A percentile compares a stretch with the other conserved stretches of the same genome.
phyloP scores from a whole-genome alignment of 64 coral and sea anemone species.

The Orbicella faveolata region DNA sequence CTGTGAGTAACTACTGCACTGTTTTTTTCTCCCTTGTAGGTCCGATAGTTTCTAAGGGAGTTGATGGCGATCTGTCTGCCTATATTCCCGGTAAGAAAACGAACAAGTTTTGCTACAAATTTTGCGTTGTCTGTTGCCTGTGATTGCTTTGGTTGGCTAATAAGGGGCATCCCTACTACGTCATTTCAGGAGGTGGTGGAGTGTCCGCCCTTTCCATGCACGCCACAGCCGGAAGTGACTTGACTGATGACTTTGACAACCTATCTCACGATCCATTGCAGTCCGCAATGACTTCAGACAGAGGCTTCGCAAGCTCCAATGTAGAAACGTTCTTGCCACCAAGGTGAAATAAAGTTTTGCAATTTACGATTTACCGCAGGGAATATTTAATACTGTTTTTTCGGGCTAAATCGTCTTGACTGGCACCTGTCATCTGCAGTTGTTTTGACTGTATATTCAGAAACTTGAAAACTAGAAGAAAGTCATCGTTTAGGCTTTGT shows the following conservation, averaged over 20 bases:
- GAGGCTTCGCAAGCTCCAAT: conserved; percentile 1
- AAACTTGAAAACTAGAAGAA: too few species aligned
- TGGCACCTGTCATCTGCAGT: too few species aligned
- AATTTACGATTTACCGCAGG: too few species aligned
- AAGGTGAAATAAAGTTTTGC: neutral
- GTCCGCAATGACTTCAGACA: conserved; percentile 5
- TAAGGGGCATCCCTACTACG: neutral
- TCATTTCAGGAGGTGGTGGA: conserved; percentile 32
- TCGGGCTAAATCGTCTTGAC: too few species aligned
- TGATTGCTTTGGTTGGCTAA: neutral
- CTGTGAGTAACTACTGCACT: too few species aligned
- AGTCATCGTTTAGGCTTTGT: too few species aligned
- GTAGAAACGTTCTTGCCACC: conserved; percentile 2
- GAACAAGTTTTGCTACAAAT: too few species aligned
- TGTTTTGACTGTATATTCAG: too few species aligned
- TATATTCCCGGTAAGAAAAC: conserved; percentile 33
- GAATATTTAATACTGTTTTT: too few species aligned
- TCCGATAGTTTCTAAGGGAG: conserved; percentile 3
- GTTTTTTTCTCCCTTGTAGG: neutral
- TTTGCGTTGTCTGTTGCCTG: neutral
- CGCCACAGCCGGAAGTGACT: conserved; percentile 60
- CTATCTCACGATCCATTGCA: conserved; percentile 54
- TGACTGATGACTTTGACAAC: conserved; percentile 56
- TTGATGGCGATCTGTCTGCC: conserved; percentile 22
- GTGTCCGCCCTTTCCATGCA: conserved; percentile 51